These are phyloP conservation scores for Zootermopsis nevadensis DNA, from an alignment of 2,888 invertebrate genomes.

Conservation along the genomic window DNA sequence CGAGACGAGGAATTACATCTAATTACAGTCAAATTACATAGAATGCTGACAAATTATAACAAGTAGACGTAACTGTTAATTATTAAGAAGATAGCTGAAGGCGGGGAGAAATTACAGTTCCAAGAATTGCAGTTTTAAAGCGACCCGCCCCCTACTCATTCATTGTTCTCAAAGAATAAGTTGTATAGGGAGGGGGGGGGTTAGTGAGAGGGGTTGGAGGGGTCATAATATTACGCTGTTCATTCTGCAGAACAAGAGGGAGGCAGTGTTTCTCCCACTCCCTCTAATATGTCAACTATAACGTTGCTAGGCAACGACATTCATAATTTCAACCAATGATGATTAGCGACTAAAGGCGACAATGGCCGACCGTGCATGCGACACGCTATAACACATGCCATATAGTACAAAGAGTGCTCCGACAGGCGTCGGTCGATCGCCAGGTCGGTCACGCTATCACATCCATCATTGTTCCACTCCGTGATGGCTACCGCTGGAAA, in stretches of 20 bases:
- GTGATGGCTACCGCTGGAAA: constrained; percentile 17
- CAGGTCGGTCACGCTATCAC: not conserved
- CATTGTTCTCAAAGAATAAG: not conserved
- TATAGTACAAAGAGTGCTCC: too few species aligned
- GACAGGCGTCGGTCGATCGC: not conserved
- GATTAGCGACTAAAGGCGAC: constrained; percentile 47
- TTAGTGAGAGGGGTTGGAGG: not conserved
- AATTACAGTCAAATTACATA: not conserved
- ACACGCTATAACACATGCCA: not conserved
- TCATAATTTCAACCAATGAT: constrained; percentile 49
- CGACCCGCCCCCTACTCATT: not conserved
- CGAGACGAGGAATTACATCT: not conserved
- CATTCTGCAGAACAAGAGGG: not conserved
- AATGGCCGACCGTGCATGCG: constrained; percentile 36
- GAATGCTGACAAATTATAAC: not conserved
- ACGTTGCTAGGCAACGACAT: constrained; percentile 41
- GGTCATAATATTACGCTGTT: not conserved
- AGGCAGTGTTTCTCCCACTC: not conserved
- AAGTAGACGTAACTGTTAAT: not conserved
- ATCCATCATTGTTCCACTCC: constrained; percentile 7
- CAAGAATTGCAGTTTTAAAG: not conserved
- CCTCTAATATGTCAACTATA: constrained; percentile 15
- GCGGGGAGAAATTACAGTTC: not conserved
- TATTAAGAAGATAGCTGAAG: not conserved
- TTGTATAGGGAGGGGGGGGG: not conserved